Base-by-base conservation (phyloP, 2,113 vertebrate species). In the Serinus canaria region DNA sequence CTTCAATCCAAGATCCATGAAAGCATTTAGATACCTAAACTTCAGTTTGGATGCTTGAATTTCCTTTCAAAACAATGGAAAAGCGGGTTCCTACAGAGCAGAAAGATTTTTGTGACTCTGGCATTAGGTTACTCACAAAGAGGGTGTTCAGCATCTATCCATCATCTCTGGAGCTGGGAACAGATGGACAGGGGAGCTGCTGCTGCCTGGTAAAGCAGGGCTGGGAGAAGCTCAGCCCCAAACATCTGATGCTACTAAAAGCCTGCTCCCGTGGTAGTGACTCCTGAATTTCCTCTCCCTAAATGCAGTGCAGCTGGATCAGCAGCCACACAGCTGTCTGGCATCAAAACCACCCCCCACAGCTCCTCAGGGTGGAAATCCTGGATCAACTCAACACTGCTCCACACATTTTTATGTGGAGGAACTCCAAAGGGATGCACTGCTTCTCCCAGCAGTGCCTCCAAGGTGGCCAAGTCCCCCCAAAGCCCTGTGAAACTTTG, bases 241-340 rank as follows among this genome's bases (percentile, higher is more conserved):
- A 33, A 23, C 64, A 87, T 86, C 86, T 85, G 83, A 92, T 89
- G 91, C 83, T 89, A 41, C 74, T 92, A 86, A 93, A 94, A 80
- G 72, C 43, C 78, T 86, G 39, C 63, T 53, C 89, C 52, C 25
- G 46, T 85, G 63, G 23, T 83, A 88, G 75, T 55, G 80, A 60
- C 83, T 95, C 89, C 91, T 73, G 74, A 90, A 89, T 95, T 87
- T 89, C 89, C 64, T 81, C 62, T 89, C 64, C 86, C 58, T 76
- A 94, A 95, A 97, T 89, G 74, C 78, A 50, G 53, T 62, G 43
- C 94, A 91, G 95, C 91, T 96, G 94, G 73, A 73, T 76, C 91
- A 91, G 95, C 94, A 95, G 82, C 79, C 85, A 86, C 75, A 80
- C 96, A 96, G 95, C 88, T 96, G 91, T 89, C 91, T 94, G 94